These are phyloP conservation scores for Pseudocheirus occidentalis DNA, from an alignment of 2,797 vertebrate species.

Conservation along the genomic window DNA sequence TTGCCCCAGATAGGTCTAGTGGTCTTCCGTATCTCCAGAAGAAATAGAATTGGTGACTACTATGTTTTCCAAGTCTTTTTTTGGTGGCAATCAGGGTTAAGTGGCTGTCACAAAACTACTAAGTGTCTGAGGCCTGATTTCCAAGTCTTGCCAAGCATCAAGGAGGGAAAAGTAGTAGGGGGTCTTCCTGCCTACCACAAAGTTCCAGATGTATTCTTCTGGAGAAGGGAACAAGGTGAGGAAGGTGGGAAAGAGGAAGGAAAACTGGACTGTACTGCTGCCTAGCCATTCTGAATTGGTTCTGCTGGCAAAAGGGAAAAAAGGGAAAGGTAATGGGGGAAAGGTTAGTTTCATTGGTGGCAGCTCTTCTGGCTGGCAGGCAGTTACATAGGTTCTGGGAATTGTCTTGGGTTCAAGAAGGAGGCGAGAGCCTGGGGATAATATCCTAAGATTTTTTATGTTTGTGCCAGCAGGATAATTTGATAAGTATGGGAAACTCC, in stretches of 20 bases:
- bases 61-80: no score
- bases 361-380: background rate
- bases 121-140: background rate
- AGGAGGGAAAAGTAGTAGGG: background rate
- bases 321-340: background rate
- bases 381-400: background rate
- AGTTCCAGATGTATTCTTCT: background rate
- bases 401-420: background rate
- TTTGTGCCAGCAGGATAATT: background rate
- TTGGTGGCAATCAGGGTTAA: no score
- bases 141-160: background rate
- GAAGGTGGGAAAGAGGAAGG: background rate
- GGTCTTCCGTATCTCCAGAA: background rate
- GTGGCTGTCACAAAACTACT: no score
- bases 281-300: background rate
- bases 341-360: background rate
- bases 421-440: background rate
- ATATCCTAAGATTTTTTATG: background rate
- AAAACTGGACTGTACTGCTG: background rate
- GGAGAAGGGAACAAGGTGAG: background rate
- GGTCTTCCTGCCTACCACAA: background rate
- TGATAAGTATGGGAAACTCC: background rate
- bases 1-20: background rate
- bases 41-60: no score
- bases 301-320: background rate